Conservation (phyloP, 2,797 vertebrate species). For the Cyprinella venusta region DNA sequence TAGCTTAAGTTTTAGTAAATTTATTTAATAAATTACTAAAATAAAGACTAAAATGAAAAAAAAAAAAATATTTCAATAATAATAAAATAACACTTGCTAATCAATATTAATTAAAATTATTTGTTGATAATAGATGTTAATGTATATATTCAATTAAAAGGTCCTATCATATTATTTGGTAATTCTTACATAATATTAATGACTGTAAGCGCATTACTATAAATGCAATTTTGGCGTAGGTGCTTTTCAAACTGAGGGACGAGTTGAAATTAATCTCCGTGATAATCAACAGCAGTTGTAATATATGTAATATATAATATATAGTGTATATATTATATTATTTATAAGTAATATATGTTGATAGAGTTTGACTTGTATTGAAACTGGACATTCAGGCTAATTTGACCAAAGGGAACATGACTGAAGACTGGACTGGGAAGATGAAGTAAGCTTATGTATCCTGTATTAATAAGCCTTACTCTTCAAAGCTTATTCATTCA, state of each 20-base stretch:
- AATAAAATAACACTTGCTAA: background rate
- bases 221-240: background rate
- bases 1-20: background rate
- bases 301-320: background rate
- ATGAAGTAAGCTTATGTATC: constrained; percentile 2
- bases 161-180: background rate
- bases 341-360: background rate
- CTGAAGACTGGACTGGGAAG: background rate
- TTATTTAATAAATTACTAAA: background rate
- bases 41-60: background rate
- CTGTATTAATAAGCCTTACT: constrained; percentile 33
- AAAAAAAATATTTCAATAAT: background rate
- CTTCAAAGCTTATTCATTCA: constrained; percentile 14
- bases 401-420: background rate
- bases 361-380: background rate
- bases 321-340: no score
- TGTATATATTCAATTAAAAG: background rate
- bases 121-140: background rate
- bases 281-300: background rate
- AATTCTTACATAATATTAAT: background rate
- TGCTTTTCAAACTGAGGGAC: background rate
- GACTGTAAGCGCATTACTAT: background rate
- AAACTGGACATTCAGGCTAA: constrained; percentile 1
- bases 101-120: background rate
- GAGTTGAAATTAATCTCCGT: background rate